Conservation (phyloP, 1,140 invertebrate species). For the Eufriesea mexicana region DNA sequence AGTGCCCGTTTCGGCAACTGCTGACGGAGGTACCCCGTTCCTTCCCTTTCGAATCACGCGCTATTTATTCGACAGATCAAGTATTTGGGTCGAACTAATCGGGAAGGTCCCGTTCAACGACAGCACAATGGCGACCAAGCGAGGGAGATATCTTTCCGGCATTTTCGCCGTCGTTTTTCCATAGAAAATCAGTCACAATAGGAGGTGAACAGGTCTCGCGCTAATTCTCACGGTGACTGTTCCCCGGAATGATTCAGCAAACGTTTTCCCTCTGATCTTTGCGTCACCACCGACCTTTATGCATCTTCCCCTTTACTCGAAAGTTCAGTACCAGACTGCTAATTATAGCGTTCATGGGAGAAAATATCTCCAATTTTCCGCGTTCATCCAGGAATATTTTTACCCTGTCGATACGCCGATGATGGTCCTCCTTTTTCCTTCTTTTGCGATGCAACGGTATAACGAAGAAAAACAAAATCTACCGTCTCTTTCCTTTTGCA, state of each 20-base stretch:
- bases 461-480: too few relatives aligned
- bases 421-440: neutral
- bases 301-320: neutral
- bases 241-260: neutral
- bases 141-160: neutral
- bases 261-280: neutral
- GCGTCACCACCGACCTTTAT: neutral
- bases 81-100: conserved; percentile 60
- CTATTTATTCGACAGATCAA: neutral
- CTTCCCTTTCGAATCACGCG: neutral
- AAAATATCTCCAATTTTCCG: neutral
- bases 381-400: neutral
- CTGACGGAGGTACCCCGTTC: neutral
- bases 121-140: neutral
- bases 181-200: conserved; percentile 36
- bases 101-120: conserved; percentile 34
- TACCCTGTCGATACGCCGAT: neutral
- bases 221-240: neutral
- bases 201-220: neutral
- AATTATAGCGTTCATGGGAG: neutral
- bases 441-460: neutral
- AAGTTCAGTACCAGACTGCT: neutral
- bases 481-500: too few relatives aligned
- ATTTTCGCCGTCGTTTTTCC: conserved; percentile 24
- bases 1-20: neutral